Conservation (phyloP, 2,888 invertebrate species). For the Mechanitis mazaeus region DNA sequence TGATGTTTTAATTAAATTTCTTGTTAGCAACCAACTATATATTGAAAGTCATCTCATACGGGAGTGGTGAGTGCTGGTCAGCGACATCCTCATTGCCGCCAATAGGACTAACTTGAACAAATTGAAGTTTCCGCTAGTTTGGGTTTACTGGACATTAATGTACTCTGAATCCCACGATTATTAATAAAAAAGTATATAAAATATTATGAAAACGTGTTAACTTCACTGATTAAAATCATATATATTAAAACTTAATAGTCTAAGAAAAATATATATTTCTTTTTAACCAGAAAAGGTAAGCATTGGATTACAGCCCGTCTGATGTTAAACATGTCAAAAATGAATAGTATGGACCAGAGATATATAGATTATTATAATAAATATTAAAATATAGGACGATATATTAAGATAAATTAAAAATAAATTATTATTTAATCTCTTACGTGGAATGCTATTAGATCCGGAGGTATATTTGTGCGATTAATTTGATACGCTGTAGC, state of each 20-base stretch:
- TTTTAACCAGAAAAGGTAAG: no score
- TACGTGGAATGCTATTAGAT: constrained; percentile 1
- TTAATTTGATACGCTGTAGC: not conserved
- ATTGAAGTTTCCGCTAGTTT: constrained; percentile 65
- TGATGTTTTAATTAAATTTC: no score
- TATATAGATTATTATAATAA: constrained; percentile 11
- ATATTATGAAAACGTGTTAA: not conserved
- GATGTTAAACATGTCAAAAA: no score
- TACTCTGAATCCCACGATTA: constrained; percentile 20
- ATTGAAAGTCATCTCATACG: constrained; percentile 42
- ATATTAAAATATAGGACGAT: constrained; percentile 7
- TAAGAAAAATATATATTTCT: not conserved
- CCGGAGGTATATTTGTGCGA: not conserved
- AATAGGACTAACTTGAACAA: constrained; percentile 51
- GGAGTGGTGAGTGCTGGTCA: constrained; percentile 52
- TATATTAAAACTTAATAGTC: not conserved
- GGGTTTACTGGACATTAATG: constrained; percentile 36
- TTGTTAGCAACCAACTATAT: constrained; percentile 1
- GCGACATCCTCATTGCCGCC: constrained; percentile 49
- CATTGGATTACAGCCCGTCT: no score
- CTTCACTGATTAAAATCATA: not conserved
- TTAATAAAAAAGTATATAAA: not conserved
- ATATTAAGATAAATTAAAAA: constrained; percentile 10
- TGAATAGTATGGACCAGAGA: not conserved
- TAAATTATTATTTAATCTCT: not conserved